Base-by-base conservation (phyloP, 1,140 invertebrate genomes). In the Dreissena rostriformis region DNA sequence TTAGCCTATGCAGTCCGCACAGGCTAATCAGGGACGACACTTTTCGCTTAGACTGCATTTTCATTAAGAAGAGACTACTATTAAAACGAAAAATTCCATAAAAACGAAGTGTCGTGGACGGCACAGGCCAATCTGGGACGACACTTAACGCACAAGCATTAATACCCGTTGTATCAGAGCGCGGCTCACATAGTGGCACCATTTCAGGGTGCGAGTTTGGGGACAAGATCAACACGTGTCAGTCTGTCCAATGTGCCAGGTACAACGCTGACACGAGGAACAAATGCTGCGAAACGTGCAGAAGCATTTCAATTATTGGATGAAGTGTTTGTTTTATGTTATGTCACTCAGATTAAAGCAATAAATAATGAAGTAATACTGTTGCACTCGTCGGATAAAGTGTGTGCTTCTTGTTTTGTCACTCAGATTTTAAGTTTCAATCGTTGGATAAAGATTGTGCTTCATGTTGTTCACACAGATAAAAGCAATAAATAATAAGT, bases 201-300 rank as follows among this genome's bases (percentile, higher is more conserved):
- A 15, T 63, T 66, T 28, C 29, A 72, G 79, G 55, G 77, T 82
- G 76, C 52, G 76, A 78, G 66, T 78, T 52, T 55, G 76, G 76
- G 14, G 76, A 78, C 39, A 67, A 24, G 17, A 39, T 14, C 15
- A 22, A 68, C 51, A 7, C 26, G 1, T 78, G 76, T 28, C 26
- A 67, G 17, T 53, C 29, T 24, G 14, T 49, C 17, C 65, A 29
- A 24, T 78, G 76, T 55, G 19, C 22, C 52, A 24, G 39, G 1
- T 78, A 78, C 49, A 24, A 39, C 65, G 19, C 28, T 26, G 49
- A 65, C 22, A 78, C 28, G 14, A 39, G 0, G 19, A 22, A 52
- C 10, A 53, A 78, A 68, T 78, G 76, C 22, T 78, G 76, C 28
- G 76, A 78, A 68, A 78, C 76, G 5, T 78, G 76, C 29, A 76